Evolutionary conservation across 2,888 invertebrate species (phyloP).

Genomic region (Drosophila paramelanica): DNA sequence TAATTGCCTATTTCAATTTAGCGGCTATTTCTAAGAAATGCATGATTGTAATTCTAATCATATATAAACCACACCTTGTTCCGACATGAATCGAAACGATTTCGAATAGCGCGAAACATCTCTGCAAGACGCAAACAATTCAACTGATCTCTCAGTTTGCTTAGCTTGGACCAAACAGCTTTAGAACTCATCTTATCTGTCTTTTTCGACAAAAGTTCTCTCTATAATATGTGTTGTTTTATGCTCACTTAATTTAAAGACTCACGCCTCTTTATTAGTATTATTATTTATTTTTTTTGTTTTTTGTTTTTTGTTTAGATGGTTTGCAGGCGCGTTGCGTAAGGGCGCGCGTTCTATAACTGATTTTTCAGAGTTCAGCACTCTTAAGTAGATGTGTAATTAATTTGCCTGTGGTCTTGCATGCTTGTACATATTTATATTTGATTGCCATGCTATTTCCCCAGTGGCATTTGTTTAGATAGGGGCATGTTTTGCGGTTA

Average conservation of each 20-base stretch:
- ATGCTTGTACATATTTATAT: conserved; percentile 8
- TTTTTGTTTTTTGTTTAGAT: neutral
- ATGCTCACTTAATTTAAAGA: conserved; percentile 6
- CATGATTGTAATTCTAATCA: conserved; percentile 1
- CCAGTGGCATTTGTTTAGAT: conserved; percentile 10
- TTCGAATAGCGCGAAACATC: conserved; percentile 36
- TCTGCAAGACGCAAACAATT: conserved; percentile 14
- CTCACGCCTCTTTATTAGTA: conserved; percentile 1
- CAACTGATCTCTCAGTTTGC: conserved; percentile 38
- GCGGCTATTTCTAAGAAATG: neutral
- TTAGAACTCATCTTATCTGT: conserved; percentile 32
- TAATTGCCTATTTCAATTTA: neutral
- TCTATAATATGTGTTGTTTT: conserved; percentile 13
- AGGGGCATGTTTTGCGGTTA: conserved; percentile 5
- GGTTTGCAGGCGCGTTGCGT: neutral
- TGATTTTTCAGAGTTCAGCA: conserved; percentile 8
- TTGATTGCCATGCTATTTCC: conserved; percentile 11
- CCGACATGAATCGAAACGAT: conserved; percentile 23
- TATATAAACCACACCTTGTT: conserved; percentile 30
- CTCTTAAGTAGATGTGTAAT: conserved; percentile 4
- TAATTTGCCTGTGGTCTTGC: neutral
- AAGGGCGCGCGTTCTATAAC: neutral
- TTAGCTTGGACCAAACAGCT: conserved; percentile 7
- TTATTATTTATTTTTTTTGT: neutral
- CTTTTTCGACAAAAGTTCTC: conserved; percentile 12